phyloP scores from a whole-genome alignment of 2,113 vertebrate species.

The Hyaena hyaena region DNA sequence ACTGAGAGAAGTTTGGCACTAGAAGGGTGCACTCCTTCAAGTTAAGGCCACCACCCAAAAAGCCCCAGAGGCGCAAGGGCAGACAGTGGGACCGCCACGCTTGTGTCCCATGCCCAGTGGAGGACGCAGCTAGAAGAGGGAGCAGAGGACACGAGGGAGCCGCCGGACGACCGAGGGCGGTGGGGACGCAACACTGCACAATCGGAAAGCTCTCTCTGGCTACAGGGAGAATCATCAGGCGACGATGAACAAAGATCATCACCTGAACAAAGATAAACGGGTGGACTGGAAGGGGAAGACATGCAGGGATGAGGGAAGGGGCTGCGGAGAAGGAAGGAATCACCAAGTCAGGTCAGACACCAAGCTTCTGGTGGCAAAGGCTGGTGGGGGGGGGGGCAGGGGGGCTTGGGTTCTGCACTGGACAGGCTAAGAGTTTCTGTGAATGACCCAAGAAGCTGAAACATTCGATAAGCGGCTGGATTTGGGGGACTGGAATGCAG shows the following conservation, averaged over 20 bases:
- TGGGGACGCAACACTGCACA: neutral
- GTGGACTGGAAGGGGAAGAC: neutral
- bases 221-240: neutral
- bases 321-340: neutral
- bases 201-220: neutral
- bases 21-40: neutral
- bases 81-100: no score
- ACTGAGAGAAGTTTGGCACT: neutral
- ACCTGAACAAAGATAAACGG: neutral
- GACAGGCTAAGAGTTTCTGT: neutral
- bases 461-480: neutral
- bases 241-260: neutral
- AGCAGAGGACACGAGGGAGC: neutral
- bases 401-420: no score
- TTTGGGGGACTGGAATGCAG: neutral
- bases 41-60: neutral
- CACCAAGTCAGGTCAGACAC: neutral
- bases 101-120: neutral
- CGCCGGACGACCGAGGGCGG: neutral
- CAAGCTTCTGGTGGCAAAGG: neutral
- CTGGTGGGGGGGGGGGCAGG: rapidly evolving
- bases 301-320: neutral
- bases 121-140: neutral
- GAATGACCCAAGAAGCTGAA: neutral
- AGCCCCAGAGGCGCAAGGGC: neutral